phyloP scores from a whole-genome alignment of 2,888 invertebrate genomes.

The Machimus rusticus region DNA sequence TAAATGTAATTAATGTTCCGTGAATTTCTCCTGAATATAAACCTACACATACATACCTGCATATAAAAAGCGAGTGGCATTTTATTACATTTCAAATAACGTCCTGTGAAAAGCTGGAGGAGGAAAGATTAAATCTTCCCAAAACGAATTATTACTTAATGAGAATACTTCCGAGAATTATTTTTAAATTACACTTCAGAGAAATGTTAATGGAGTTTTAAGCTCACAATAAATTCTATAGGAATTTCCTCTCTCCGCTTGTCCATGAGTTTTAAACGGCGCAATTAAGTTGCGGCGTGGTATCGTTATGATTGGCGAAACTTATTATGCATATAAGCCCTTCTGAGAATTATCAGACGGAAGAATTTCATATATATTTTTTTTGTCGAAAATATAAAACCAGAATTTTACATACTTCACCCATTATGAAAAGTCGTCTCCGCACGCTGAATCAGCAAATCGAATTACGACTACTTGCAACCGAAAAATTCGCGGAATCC shows the following conservation, averaged over 20 bases:
- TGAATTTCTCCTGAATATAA: not conserved
- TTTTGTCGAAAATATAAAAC: constrained; percentile 2
- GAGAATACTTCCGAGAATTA: not conserved
- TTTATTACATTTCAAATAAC: not conserved
- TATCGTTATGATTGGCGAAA: not conserved
- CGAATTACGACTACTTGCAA: constrained; percentile 28
- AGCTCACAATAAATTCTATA: not conserved
- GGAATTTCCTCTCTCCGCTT: not conserved
- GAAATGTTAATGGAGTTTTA: not conserved
- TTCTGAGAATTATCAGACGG: not conserved
- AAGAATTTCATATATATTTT: constrained; percentile 1
- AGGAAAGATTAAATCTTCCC: not conserved
- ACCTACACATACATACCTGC: not conserved
- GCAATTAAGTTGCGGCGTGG: not conserved
- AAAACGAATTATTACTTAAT: not conserved
- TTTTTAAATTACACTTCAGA: not conserved
- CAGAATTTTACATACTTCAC: constrained; percentile 17
- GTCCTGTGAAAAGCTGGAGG: not conserved
- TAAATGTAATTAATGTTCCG: not conserved
- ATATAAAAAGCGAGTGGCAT: not conserved
- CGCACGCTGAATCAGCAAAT: constrained; percentile 43
- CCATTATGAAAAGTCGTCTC: constrained; percentile 26
- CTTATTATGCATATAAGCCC: not conserved
- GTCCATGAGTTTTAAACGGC: not conserved
- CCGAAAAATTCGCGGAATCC: not conserved